Evolutionary conservation across 2,113 vertebrate genomes (phyloP).

Genomic region (Mus pahari): DNA sequence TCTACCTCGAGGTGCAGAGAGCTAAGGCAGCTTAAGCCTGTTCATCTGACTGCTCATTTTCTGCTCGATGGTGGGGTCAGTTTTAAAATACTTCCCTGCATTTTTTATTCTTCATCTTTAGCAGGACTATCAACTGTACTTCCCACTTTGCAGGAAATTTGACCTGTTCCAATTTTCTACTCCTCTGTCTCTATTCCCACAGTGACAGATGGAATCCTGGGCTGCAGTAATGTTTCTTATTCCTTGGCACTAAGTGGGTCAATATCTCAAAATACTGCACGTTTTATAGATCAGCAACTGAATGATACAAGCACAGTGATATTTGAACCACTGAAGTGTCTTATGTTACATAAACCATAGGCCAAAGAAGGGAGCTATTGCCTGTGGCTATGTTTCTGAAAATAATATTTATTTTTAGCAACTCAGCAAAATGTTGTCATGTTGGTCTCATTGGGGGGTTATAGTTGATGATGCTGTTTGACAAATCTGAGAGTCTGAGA

Average conservation of each 20-base stretch:
- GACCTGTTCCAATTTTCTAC: constrained; percentile 90
- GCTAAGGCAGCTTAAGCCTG: constrained; percentile 48
- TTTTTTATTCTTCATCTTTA: constrained; percentile 83
- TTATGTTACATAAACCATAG: constrained; percentile 67
- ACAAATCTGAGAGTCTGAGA: background rate
- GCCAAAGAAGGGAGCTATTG: background rate
- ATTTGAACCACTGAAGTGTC: constrained; percentile 75
- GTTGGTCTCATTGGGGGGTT: background rate
- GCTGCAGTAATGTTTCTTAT: constrained; percentile 86
- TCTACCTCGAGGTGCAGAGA: constrained; percentile 51
- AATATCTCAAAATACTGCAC: constrained; percentile 88
- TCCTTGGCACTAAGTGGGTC: constrained; percentile 85
- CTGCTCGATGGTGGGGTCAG: constrained; percentile 43
- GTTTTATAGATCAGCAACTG: constrained; percentile 86
- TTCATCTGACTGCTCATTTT: constrained; percentile 68
- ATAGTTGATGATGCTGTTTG: background rate
- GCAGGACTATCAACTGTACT: constrained; percentile 81
- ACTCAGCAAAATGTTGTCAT: background rate
- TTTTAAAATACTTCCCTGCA: constrained; percentile 79
- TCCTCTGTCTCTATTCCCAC: constrained; percentile 88
- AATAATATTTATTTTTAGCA: background rate
- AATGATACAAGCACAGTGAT: constrained; percentile 81
- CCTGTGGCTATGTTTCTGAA: constrained; percentile 35
- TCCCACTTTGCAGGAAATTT: constrained; percentile 86
- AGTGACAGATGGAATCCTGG: constrained; percentile 85